Evolutionary conservation across 2,113 vertebrate genomes (phyloP), one percentile per base, ranked within the genome.

Genomic region (Blennius ocellaris): DNA sequence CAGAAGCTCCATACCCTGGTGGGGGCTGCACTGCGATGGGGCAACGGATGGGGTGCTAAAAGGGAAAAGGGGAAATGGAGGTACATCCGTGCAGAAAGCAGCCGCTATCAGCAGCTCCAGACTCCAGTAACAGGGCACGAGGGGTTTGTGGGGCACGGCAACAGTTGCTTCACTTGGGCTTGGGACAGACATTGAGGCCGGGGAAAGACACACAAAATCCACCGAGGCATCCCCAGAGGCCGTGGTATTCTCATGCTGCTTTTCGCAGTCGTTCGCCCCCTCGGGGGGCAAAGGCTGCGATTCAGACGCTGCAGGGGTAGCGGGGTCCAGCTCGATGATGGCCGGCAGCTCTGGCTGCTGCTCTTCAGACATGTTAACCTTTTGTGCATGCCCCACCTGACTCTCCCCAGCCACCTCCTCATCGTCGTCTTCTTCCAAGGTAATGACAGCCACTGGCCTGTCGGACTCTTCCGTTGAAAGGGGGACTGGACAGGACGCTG

Each of bases 31-130:
- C 44, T 38, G 83, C 1, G 93, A 89, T 0, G 79, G 75, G 56
- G 38, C 68, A 62, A 71, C 73, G 43, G 83, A 78, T 11, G 87
- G 81, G 14, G 80, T n/a, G 69, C 74, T 84, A 44, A 77, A 80
- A 70, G 89, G 82, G 14, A 89, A 74, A 79, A 86, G 56, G 81
- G 72, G 8, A 66, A 90, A 6, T 54, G 95, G 85, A 88, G 93
- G 92, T 90, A 96, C 79, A 85, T 97, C 89, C 92, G 93, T 87
- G 76, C 94, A 92, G 65, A 98, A 94, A 51, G 95, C 94, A 2
- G 97, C 97, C 0, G 97, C 97, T 16, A 99, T 96, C 70, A 99
- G 91, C 5, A 94, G 93, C 56, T 99, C 97, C 89, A 99, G 92
- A 71, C 96, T 97, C 94, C 94, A 94, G 0, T 92, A 94, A 75